phyloP scores from a whole-genome alignment of 2,797 vertebrate species.

The Sebastes vulpes region DNA sequence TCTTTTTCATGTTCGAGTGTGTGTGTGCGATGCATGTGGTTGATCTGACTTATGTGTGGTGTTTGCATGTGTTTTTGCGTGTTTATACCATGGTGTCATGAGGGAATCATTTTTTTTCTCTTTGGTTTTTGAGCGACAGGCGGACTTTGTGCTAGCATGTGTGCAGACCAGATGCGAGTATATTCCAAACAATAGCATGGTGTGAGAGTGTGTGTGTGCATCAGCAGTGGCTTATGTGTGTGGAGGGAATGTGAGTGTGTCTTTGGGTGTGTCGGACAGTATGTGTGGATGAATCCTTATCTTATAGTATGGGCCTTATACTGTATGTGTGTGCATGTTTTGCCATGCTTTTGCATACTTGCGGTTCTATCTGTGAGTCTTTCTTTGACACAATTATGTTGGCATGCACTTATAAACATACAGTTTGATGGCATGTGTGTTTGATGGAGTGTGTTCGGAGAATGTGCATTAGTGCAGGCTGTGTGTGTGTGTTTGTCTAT shows the following conservation, averaged over 20 bases:
- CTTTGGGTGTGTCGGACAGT: conserved; percentile 8
- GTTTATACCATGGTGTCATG: conserved; percentile 60
- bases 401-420: conserved; percentile 36
- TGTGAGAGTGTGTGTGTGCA: conserved; percentile 34
- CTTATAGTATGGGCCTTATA: neutral
- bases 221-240: conserved; percentile 24
- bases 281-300: conserved; percentile 1
- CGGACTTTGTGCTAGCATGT: conserved; percentile 44
- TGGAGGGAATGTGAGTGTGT: conserved; percentile 3
- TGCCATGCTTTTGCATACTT: conserved; percentile 38
- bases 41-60: conserved; percentile 20
- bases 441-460: conserved; percentile 29
- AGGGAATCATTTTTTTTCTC: conserved; percentile 33
- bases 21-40: conserved; percentile 8
- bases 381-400: conserved; percentile 49
- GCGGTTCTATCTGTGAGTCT: conserved; percentile 9
- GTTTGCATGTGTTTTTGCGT: conserved; percentile 51
- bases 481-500: conserved; percentile 60
- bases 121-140: conserved; percentile 45
- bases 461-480: conserved; percentile 61
- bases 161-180: conserved; percentile 61
- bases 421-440: conserved; percentile 36
- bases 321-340: conserved; percentile 13
- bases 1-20: conserved; percentile 18
- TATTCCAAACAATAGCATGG: conserved; percentile 45